A percentile compares a stretch with the other conserved stretches of the same genome.
Conservation (phyloP, 2,113 vertebrate species). For the Xyliphius kryptos region DNA sequence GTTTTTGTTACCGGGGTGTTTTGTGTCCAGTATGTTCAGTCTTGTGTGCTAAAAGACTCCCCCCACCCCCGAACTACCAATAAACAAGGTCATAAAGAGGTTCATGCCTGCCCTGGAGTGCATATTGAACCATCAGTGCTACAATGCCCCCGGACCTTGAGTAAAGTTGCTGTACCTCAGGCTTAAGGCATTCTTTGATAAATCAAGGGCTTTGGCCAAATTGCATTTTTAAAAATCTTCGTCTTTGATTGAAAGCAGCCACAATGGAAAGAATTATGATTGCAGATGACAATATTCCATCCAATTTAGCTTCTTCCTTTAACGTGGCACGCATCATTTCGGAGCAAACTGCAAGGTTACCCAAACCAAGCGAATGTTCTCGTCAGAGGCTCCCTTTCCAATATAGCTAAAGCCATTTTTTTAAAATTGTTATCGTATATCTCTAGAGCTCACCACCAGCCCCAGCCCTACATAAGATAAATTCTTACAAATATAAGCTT, state of each 20-base stretch:
- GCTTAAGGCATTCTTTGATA: conserved; percentile 47
- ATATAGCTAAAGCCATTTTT: not conserved
- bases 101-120: conserved; percentile 39
- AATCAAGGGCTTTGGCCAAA: conserved; percentile 50
- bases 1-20: not conserved
- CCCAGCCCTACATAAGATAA: not conserved
- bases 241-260: conserved; percentile 31
- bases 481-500: not conserved
- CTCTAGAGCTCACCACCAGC: not conserved
- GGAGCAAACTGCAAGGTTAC: conserved; percentile 38
- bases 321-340: conserved; percentile 16
- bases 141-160: conserved; percentile 44
- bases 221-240: conserved; percentile 46
- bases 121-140: conserved; percentile 43
- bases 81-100: conserved; percentile 35
- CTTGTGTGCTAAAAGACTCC: conserved; percentile 15
- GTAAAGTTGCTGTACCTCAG: conserved; percentile 39
- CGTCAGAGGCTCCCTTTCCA: conserved; percentile 5
- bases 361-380: conserved; percentile 1
- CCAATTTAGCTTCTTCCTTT: conserved; percentile 40
- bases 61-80: conserved; percentile 11
- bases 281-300: conserved; percentile 40
- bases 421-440: not conserved
- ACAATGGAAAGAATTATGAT: conserved; percentile 42
- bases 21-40: conserved; percentile 4